phyloP scores from a whole-genome alignment of 2,888 invertebrate species.

The Aphidius colemani region DNA sequence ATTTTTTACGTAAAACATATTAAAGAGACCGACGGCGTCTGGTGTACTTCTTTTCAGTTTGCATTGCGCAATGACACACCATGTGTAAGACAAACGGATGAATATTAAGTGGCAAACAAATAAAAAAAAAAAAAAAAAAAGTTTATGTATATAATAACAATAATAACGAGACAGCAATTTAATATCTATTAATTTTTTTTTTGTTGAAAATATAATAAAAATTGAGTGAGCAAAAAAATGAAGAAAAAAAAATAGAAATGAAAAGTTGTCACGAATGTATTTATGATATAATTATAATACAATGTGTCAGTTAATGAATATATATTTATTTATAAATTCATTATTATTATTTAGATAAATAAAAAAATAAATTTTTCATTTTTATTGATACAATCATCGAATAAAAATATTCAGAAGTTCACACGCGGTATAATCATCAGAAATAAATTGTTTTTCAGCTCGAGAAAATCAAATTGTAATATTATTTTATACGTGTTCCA shows the following conservation, averaged over 20 bases:
- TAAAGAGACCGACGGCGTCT: slow-evolving; percentile 9
- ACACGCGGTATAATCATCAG: slow-evolving; percentile 29
- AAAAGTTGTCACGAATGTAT: no score
- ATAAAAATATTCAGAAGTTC: slow-evolving; percentile 36
- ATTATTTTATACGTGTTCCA: slow-evolving; percentile 60
- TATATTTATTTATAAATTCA: neutral
- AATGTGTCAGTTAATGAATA: neutral
- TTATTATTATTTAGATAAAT: neutral
- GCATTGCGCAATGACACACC: slow-evolving; percentile 9
- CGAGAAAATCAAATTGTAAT: slow-evolving; percentile 54
- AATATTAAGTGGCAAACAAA: neutral
- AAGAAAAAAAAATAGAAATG: no score
- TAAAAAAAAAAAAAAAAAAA: slow-evolving; percentile 5
- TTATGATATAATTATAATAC: neutral
- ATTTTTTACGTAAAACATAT: no score
- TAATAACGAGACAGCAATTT: neutral
- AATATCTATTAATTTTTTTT: neutral
- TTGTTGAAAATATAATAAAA: no score
- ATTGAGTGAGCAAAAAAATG: no score
- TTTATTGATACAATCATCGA: slow-evolving; percentile 23
- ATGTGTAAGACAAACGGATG: slow-evolving; percentile 10
- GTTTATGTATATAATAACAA: neutral
- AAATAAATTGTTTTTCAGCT: slow-evolving; percentile 25
- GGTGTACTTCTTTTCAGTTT: slow-evolving; percentile 7
- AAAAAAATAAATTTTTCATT: slow-evolving; percentile 1